A percentile compares a stretch with the other conserved stretches of the same genome.
Conservation (phyloP, 2,888 invertebrate species). For the Mayetiola destructor region DNA sequence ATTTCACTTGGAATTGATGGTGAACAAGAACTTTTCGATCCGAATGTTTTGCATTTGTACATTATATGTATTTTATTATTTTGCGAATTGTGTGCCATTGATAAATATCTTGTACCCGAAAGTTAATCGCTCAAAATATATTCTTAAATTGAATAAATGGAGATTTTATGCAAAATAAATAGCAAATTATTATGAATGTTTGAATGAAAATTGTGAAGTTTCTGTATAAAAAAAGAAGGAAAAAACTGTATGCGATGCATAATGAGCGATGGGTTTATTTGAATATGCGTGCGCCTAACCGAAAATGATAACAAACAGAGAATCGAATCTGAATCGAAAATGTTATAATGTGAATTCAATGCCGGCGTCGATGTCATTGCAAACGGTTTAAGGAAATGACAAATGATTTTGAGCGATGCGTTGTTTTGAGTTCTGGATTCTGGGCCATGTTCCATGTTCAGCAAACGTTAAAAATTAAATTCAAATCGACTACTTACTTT, state of each 20-base stretch:
- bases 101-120: background rate
- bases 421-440: no score
- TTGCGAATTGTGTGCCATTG: no score
- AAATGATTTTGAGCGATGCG: background rate
- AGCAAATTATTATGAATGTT: conserved; percentile 1
- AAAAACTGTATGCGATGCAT: no score
- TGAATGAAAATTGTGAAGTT: background rate
- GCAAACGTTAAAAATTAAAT: background rate
- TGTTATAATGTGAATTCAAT: background rate
- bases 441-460: background rate
- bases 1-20: no score
- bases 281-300: background rate
- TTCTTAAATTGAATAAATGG: no score
- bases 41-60: no score
- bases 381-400: background rate
- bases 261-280: background rate
- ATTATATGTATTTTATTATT: background rate
- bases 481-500: no score
- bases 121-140: no score
- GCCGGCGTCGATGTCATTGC: background rate
- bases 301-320: background rate
- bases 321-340: background rate
- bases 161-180: background rate
- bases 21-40: no score
- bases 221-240: no score